These are phyloP conservation scores for Euphysa ruthae DNA, from an alignment of 30 jellyfish, hydroid and myxozoan genomes.

Conservation along the genomic window DNA sequence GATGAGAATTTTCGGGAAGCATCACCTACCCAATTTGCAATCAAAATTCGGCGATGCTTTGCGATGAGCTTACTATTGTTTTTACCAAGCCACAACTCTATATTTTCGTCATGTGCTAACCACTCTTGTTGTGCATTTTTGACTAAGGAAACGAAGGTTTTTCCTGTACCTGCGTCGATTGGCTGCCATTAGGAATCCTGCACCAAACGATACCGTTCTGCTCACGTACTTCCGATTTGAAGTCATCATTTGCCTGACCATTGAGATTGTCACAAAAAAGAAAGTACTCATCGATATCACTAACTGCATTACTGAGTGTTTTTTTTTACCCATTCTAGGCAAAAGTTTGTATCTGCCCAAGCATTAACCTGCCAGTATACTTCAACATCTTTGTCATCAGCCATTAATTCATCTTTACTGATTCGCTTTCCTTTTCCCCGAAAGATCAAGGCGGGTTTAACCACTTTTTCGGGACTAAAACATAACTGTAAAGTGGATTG, in stretches of 20 bases:
- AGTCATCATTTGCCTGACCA: slow-evolving; percentile 13
- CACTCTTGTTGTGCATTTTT: slow-evolving; percentile 14
- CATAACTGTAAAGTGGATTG: slow-evolving; percentile 21
- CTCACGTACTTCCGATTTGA: slow-evolving; percentile 14
- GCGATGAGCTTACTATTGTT: slow-evolving; percentile 17
- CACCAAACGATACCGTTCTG: slow-evolving; percentile 28
- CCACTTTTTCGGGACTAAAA: slow-evolving; percentile 27
- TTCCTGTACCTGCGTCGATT: slow-evolving; percentile 25
- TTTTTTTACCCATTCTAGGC: slow-evolving; percentile 1
- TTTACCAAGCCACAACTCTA: slow-evolving; percentile 39
- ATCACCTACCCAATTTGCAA: slow-evolving; percentile 43
- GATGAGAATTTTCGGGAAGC: slow-evolving; percentile 10
- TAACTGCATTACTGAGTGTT: slow-evolving; percentile 13
- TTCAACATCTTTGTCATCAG: slow-evolving; percentile 26
- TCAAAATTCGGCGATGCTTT: slow-evolving; percentile 26
- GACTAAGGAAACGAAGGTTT: not conserved
- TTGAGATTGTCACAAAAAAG: slow-evolving; percentile 33
- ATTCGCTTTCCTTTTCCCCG: slow-evolving; percentile 42
- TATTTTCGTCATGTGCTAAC: slow-evolving; percentile 36
- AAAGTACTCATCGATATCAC: slow-evolving; percentile 5
- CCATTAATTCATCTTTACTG: slow-evolving; percentile 10
- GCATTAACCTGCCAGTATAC: no score
- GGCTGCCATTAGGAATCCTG: slow-evolving; percentile 42
- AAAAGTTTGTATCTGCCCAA: not conserved
- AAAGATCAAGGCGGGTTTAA: slow-evolving; percentile 31